Conservation (phyloP, 92 coral and sea anemone species). For the Epizoanthus rinbou region DNA sequence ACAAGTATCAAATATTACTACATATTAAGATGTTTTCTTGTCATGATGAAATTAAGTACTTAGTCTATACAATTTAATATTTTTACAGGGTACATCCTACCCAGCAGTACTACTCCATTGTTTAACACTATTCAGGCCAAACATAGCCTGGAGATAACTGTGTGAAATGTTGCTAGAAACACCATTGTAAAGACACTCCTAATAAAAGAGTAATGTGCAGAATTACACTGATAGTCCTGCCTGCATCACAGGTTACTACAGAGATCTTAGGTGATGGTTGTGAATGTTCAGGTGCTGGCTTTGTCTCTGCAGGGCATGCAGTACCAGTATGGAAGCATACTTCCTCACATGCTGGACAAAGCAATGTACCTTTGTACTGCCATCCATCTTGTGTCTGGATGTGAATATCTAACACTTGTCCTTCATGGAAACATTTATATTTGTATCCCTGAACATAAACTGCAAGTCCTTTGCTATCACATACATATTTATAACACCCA, state of each 20-base stretch:
- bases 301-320: conserved; percentile 67
- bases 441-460: conserved; percentile 68
- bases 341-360: conserved; percentile 85
- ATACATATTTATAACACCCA: conserved; percentile 80
- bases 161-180: neutral
- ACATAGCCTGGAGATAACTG: no score
- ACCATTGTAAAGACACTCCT: neutral
- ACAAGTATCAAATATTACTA: no score
- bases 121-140: no score
- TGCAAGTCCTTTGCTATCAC: conserved; percentile 72
- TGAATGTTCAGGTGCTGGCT: conserved; percentile 55
- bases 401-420: conserved; percentile 62
- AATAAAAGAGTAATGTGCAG: neutral
- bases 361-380: conserved; percentile 66
- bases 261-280: conserved; percentile 55
- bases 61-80: no score
- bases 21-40: no score
- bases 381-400: conserved; percentile 59
- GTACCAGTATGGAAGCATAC: conserved; percentile 58
- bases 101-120: no score
- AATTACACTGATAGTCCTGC: neutral
- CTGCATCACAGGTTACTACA: conserved; percentile 47
- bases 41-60: no score
- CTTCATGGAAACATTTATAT: conserved; percentile 74
- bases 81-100: no score